Evolutionary conservation across 30 jellyfish, hydroid and myxozoan species (phyloP), one percentile per base, ranked within the genome.

Genomic region (Phacellophora camtschatica): DNA sequence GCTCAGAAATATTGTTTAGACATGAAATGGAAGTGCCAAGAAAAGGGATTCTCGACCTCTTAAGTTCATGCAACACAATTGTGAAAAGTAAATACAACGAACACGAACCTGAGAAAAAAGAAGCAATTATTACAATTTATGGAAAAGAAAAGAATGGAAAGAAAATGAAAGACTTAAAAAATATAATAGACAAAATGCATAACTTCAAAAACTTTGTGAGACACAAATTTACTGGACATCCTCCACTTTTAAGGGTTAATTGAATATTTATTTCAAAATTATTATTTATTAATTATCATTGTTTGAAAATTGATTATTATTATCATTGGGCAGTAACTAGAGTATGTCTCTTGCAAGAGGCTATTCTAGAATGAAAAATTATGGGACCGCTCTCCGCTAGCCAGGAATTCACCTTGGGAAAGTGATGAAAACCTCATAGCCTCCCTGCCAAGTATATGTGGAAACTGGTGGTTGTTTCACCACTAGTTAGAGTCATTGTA

Each of bases 231-330:
- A 71, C 80, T 12, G 91, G 91, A 15, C 31, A 66, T 50, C 91
- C 91, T 1, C 91, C 80, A 30, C 4, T 80, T 7, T 18, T 80
- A 32, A 64, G 77, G 71, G 91, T 80, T 32, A 10, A n/a, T n/a
- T n/a, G n/a, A n/a, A n/a, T n/a, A n/a, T n/a, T n/a, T n/a, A n/a
- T n/a, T n/a, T n/a, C n/a, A n/a, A n/a, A n/a, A n/a, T n/a, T n/a
- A n/a, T n/a, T n/a, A n/a, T n/a, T n/a, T n/a, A n/a, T n/a, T n/a
- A n/a, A n/a, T n/a, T n/a, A n/a, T n/a, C n/a, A n/a, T n/a, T n/a
- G n/a, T n/a, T n/a, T n/a, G n/a, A n/a, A n/a, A n/a, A n/a, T n/a
- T n/a, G n/a, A n/a, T n/a, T n/a, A n/a, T n/a, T n/a, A n/a, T n/a
- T n/a, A n/a, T n/a, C n/a, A n/a, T n/a, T n/a, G n/a, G n/a, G n/a